Conservation (phyloP, 2,888 invertebrate genomes). For the Margaritifera margaritifera region DNA sequence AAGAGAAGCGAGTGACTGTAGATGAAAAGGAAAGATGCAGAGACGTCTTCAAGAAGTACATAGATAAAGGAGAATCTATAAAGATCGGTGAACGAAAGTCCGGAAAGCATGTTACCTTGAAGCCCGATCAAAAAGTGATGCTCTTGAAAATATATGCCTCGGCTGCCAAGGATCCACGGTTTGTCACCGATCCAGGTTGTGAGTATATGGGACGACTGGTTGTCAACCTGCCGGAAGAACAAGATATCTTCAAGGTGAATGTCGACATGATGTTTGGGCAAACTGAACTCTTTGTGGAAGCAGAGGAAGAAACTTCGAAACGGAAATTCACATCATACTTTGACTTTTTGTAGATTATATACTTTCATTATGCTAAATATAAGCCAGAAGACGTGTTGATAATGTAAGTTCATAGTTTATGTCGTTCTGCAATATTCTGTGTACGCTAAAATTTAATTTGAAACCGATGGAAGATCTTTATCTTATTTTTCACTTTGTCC, state of each 20-base stretch:
- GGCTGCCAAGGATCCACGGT: slow-evolving; percentile 32
- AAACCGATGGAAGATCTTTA: no score
- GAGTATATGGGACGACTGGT: slow-evolving; percentile 36
- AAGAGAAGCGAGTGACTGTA: slow-evolving; percentile 27
- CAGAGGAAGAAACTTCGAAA: slow-evolving; percentile 27
- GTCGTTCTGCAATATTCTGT: no score
- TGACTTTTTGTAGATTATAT: no score
- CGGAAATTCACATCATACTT: slow-evolving; percentile 20
- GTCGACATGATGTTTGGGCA: slow-evolving; percentile 43
- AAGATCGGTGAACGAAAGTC: slow-evolving; percentile 21
- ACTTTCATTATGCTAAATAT: no score
- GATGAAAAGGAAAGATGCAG: slow-evolving; percentile 35
- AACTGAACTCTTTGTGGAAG: slow-evolving; percentile 44
- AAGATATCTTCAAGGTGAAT: slow-evolving; percentile 32
- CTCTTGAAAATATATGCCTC: slow-evolving; percentile 37
- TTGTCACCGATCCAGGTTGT: slow-evolving; percentile 34
- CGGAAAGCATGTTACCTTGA: slow-evolving; percentile 33
- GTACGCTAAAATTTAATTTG: no score
- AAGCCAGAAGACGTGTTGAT: no score
- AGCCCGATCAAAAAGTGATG: slow-evolving; percentile 32
- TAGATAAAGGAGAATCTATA: slow-evolving; percentile 38
- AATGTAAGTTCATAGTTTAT: no score
- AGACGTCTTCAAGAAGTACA: slow-evolving; percentile 41
- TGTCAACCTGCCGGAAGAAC: slow-evolving; percentile 31
- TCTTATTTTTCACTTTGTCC: no score